Percentiles rank a stretch among this genome's conserved stretches.
Evolutionary conservation across 2,797 vertebrate species (phyloP).

Genomic region (Synanceia verrucosa): DNA sequence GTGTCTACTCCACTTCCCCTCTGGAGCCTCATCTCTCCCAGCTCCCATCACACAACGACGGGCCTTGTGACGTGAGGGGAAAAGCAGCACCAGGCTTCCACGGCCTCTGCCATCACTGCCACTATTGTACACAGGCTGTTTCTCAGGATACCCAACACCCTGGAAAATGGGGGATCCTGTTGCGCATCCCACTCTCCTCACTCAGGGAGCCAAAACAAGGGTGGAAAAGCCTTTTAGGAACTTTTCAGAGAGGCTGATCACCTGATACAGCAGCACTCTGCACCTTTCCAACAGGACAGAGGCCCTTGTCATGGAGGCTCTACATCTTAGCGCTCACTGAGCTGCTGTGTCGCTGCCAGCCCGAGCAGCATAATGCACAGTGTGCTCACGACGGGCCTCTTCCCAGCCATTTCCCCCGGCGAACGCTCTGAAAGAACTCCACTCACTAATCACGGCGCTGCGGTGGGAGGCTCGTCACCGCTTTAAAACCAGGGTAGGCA

Average conservation of each 20-base stretch:
- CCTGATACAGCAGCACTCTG: slow-evolving; percentile 76
- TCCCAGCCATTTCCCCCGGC: slow-evolving; percentile 44
- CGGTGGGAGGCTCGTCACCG: slow-evolving; percentile 47
- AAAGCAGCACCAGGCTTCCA: slow-evolving; percentile 76
- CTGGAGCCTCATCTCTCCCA: slow-evolving; percentile 29
- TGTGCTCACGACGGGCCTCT: slow-evolving; percentile 57
- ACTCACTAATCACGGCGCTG: slow-evolving; percentile 62
- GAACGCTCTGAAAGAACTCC: slow-evolving; percentile 60
- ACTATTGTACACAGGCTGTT: slow-evolving; percentile 80
- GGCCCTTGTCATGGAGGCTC: slow-evolving; percentile 64
- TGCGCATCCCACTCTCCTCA: slow-evolving; percentile 74
- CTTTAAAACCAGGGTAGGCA: slow-evolving; percentile 59
- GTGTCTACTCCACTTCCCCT: slow-evolving; percentile 45
- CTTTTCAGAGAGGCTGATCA: slow-evolving; percentile 73
- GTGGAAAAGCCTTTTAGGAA: slow-evolving; percentile 76
- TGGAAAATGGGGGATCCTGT: slow-evolving; percentile 76
- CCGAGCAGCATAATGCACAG: slow-evolving; percentile 62
- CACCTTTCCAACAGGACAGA: slow-evolving; percentile 71
- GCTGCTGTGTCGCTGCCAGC: slow-evolving; percentile 67
- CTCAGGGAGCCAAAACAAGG: slow-evolving; percentile 67
- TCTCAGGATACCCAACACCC: slow-evolving; percentile 86
- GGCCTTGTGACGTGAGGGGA: slow-evolving; percentile 72
- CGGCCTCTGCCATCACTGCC: slow-evolving; percentile 78
- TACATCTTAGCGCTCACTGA: slow-evolving; percentile 55
- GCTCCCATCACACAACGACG: slow-evolving; percentile 74